phyloP scores from a whole-genome alignment of 2,113 vertebrate genomes.

The Eptesicus fuscus region DNA sequence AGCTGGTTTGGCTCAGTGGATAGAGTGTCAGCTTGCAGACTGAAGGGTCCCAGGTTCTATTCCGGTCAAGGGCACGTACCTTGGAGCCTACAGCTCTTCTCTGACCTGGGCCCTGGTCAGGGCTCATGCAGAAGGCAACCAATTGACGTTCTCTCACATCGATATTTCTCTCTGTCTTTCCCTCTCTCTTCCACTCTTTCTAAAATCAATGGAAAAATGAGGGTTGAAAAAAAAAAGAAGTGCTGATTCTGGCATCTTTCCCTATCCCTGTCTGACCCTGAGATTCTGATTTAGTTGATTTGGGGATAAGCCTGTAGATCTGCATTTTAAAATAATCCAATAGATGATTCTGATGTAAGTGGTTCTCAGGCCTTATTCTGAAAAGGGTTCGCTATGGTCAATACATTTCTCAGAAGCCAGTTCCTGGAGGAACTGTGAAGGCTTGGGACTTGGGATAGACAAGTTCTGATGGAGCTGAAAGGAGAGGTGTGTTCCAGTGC shows the following conservation, averaged over 20 bases:
- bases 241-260: background rate
- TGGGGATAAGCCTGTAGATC: background rate
- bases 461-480: background rate
- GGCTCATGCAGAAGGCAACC: too few species aligned
- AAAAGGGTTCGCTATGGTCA: background rate
- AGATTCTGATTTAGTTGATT: background rate
- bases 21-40: too few species aligned
- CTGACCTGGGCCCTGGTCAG: too few species aligned
- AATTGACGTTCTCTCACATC: too few species aligned
- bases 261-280: background rate
- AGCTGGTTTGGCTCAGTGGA: too few species aligned
- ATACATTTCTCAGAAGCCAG: background rate
- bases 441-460: background rate
- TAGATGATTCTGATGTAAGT: background rate
- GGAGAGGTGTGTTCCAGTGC: background rate
- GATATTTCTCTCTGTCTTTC: too few species aligned
- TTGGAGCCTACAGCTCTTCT: too few species aligned
- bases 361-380: background rate
- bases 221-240: background rate
- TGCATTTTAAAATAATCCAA: background rate
- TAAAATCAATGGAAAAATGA: too few species aligned
- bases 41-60: too few species aligned
- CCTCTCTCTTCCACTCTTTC: too few species aligned
- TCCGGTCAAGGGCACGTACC: too few species aligned
- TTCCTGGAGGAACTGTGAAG: background rate